phyloP scores from a whole-genome alignment of 2,888 invertebrate species.

The Desoria tigrina region DNA sequence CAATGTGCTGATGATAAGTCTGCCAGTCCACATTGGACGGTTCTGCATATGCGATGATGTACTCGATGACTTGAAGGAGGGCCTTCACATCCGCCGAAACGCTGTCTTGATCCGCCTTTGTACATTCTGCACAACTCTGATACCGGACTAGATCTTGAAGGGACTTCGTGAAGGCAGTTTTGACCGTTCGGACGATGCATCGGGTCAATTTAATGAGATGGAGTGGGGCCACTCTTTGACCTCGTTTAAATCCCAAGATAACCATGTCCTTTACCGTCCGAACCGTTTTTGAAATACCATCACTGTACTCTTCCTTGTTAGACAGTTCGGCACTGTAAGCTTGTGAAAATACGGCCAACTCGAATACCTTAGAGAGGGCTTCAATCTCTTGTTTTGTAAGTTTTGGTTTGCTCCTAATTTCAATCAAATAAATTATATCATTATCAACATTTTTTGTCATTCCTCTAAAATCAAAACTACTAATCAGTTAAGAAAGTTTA shows the following conservation, averaged over 20 bases:
- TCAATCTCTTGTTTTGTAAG: not conserved
- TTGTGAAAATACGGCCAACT: conserved; percentile 1
- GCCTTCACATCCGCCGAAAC: not conserved
- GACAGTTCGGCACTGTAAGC: not conserved
- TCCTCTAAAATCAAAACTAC: no score
- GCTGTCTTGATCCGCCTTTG: not conserved
- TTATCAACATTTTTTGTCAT: not conserved
- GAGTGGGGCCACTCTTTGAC: not conserved
- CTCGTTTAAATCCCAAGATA: not conserved
- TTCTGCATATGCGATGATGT: not conserved
- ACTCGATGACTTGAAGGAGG: not conserved
- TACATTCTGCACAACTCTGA: not conserved
- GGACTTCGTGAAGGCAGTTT: conserved; percentile 7
- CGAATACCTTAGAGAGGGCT: not conserved
- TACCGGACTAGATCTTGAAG: conserved; percentile 13
- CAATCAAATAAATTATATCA: not conserved
- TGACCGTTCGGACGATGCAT: not conserved
- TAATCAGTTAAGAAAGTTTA: no score
- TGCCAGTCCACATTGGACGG: not conserved
- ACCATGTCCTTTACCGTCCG: not conserved
- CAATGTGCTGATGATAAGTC: no score
- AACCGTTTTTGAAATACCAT: not conserved
- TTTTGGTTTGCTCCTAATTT: not conserved
- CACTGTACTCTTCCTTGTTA: not conserved
- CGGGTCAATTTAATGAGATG: conserved; percentile 11